A percentile compares a stretch with the other conserved stretches of the same genome.
Evolutionary conservation across 23 tunicate genomes (phyloP).

Genomic region (Trididemnum nubilum): DNA sequence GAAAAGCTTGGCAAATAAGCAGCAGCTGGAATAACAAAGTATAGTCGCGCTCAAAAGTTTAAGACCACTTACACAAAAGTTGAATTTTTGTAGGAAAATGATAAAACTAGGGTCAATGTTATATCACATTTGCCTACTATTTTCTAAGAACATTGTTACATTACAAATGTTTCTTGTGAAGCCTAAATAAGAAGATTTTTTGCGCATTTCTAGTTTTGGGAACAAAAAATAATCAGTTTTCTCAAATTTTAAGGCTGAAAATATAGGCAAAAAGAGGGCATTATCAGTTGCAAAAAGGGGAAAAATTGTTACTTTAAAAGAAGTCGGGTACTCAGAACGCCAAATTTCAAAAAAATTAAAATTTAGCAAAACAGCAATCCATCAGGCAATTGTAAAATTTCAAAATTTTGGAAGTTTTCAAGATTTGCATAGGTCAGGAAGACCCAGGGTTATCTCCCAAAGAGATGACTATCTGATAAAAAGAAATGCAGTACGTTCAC

Average conservation of each 20-base stretch:
- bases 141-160: neutral
- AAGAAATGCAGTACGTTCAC: conserved; percentile 10
- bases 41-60: conserved; percentile 27
- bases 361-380: conserved; percentile 29
- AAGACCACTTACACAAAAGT: conserved; percentile 1
- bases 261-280: neutral
- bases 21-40: too few relatives aligned
- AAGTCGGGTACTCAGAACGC: neutral
- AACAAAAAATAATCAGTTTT: neutral
- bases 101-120: neutral
- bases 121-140: conserved; percentile 12
- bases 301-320: conserved; percentile 16
- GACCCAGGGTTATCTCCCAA: conserved; percentile 27
- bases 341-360: neutral
- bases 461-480: conserved; percentile 18
- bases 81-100: conserved; percentile 1
- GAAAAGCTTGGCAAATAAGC: too few relatives aligned
- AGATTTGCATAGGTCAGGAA: conserved; percentile 8
- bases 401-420: conserved; percentile 7
- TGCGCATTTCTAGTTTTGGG: neutral
- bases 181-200: neutral
- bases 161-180: neutral
- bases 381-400: neutral
- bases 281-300: conserved; percentile 24
- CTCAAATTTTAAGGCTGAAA: conserved; percentile 15